Evolutionary conservation across 2,888 invertebrate species (phyloP), one percentile per base, ranked within the genome.

Genomic region (Agelastica alni): DNA sequence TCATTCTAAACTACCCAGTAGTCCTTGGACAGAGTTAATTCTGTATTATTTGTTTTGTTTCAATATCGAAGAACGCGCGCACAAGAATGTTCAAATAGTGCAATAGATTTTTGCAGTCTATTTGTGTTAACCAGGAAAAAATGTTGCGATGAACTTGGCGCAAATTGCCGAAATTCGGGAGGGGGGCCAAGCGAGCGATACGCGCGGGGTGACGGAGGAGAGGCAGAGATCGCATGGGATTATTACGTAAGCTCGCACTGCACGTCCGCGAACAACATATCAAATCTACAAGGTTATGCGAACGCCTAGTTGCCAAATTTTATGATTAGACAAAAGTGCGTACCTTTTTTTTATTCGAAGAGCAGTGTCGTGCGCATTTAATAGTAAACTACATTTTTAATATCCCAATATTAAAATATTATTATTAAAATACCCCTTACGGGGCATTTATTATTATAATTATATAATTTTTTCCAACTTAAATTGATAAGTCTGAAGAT

Each of bases 51-150:
- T 14, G 41, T 41, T 16, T 32, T 49, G 41, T 53, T 18, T 45
- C n/a, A 26, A 36, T 22, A 45, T 41, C 39, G 34, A 10, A 42
- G 51, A 49, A 49, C 43, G 52, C 58, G 52, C 58, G 53, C 61
- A 60, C 64, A 57, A 58, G 59, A 56, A 46, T 51, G 37, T 59
- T 56, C 51, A 58, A 59, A 54, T 54, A 60, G 55, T 67, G 66
- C 66, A 63, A 65, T 66, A 65, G 64, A 67, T 72, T 72, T 69
- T 70, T 69, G 72, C 74, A 71, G 72, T 70, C 72, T 58, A 75
- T 73, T 75, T 75, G 75, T 72, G 74, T 73, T 71, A 75, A 75
- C 74, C 75, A 75, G 75, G 75, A 75, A 76, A 75, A 75, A 75
- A 74, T 73, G 70, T 70, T 66, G 64, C 65, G 68, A 63, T 65